Percentiles rank a stretch among this genome's conserved stretches.
Evolutionary conservation across 2,797 vertebrate genomes (phyloP).

Genomic region (Tolypeutes matacus): DNA sequence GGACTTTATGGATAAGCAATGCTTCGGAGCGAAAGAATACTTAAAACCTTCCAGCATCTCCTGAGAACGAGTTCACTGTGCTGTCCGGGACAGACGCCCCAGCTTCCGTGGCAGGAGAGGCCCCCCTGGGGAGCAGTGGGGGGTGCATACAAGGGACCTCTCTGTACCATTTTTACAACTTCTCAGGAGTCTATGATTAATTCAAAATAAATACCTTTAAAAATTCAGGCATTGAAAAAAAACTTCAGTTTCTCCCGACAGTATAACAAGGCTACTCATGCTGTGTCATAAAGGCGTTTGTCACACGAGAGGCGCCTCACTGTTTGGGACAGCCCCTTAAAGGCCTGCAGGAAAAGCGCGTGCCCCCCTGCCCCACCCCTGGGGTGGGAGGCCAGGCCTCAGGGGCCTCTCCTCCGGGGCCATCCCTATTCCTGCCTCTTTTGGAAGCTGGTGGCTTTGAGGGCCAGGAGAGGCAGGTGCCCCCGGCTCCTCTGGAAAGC

Average conservation of each 20-base stretch:
- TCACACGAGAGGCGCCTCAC: fast-evolving
- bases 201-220: background rate
- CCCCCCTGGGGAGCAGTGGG: background rate
- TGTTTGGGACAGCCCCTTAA: fast-evolving
- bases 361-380: background rate
- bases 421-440: fast-evolving
- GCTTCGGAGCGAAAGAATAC: background rate
- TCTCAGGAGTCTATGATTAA: background rate
- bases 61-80: fast-evolving
- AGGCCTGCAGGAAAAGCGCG: background rate
- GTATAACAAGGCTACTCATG: fast-evolving
- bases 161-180: background rate
- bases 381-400: background rate
- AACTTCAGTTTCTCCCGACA: background rate
- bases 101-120: background rate
- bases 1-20: background rate
- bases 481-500: background rate
- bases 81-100: fast-evolving
- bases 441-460: background rate
- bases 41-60: background rate
- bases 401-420: fast-evolving
- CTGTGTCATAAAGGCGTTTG: background rate
- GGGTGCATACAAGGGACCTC: fast-evolving
- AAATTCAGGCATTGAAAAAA: background rate
- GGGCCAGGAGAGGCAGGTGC: no score